These are phyloP conservation scores for Avahi laniger DNA, from an alignment of 2,797 vertebrate genomes.

Conservation along the genomic window DNA sequence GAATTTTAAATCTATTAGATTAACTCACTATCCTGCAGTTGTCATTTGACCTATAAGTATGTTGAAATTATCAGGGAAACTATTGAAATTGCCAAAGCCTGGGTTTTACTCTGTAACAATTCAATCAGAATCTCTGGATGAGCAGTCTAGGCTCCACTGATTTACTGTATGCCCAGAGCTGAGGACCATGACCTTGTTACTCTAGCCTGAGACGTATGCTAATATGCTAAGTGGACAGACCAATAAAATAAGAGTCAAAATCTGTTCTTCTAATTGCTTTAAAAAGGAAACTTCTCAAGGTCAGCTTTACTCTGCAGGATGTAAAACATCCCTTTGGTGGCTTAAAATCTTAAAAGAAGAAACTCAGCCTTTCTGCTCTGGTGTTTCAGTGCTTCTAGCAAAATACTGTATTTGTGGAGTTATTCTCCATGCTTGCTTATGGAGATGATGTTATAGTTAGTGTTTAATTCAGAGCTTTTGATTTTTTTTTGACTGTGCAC, in stretches of 20 bases:
- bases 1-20: not conserved
- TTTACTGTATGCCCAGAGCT: not conserved
- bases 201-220: not conserved
- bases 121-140: not conserved
- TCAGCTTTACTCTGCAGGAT: not conserved
- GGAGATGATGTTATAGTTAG: not conserved
- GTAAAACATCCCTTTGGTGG: not conserved
- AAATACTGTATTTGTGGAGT: not conserved
- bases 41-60: not conserved
- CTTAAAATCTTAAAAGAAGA: slow-evolving; percentile 16
- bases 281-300: not conserved
- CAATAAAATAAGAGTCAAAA: not conserved
- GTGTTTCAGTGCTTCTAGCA: not conserved
- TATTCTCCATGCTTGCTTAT: not conserved
- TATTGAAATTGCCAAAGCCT: not conserved
- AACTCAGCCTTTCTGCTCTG: not conserved
- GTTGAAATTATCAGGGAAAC: not conserved
- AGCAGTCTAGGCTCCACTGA: not conserved
- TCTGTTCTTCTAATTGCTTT: not conserved
- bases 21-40: not conserved
- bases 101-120: not conserved
- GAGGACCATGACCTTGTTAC: not conserved
- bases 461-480: not conserved
- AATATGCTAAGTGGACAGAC: not conserved
- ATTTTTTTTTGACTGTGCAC: not conserved